Evolutionary conservation across 2,797 vertebrate species (phyloP).

Genomic region (Mustela erminea): DNA sequence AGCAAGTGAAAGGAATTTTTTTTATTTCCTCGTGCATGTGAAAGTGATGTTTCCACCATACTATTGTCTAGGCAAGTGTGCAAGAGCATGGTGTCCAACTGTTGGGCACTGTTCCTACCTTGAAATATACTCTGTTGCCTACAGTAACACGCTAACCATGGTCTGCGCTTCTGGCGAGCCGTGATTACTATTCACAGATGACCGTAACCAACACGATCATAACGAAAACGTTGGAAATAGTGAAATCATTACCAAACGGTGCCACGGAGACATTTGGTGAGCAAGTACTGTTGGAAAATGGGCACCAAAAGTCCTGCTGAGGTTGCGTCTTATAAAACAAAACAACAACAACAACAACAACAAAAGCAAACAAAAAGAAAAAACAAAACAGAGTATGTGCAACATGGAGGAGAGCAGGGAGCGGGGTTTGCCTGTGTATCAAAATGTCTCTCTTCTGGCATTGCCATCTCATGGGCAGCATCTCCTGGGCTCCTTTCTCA

Average conservation of each 20-base stretch:
- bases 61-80: background rate
- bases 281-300: background rate
- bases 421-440: background rate
- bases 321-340: background rate
- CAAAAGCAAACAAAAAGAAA: no score
- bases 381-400: background rate
- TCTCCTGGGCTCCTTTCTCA: background rate
- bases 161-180: background rate
- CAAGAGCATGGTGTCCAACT: background rate
- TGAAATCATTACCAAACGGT: background rate
- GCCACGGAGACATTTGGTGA: background rate
- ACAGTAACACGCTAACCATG: background rate
- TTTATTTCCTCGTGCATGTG: background rate
- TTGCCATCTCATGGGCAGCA: background rate
- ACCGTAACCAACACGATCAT: background rate
- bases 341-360: no score
- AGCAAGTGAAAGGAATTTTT: background rate
- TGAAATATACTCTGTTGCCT: background rate
- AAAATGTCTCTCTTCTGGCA: background rate
- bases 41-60: background rate
- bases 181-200: background rate
- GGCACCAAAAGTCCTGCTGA: background rate
- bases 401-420: background rate
- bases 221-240: background rate
- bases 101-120: background rate